Evolutionary conservation across 64 coral and sea anemone species (phyloP).

Genomic region (Montipora sp.): DNA sequence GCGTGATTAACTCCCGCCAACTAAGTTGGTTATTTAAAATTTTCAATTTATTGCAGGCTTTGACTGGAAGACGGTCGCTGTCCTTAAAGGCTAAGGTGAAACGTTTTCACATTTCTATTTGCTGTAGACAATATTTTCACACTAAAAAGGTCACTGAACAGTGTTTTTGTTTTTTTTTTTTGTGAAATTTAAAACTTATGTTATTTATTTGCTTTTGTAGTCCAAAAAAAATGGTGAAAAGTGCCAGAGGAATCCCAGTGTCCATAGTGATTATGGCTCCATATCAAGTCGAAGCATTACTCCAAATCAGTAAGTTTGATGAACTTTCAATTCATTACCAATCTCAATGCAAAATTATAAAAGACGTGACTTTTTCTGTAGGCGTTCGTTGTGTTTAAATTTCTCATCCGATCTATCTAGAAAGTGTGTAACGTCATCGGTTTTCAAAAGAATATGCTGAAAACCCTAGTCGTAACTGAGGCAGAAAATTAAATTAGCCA

Average conservation of each 20-base stretch:
- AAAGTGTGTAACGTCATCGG: background rate
- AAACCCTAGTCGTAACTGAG: no score
- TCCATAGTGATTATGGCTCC: slow-evolving; percentile 94
- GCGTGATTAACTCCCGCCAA: no score
- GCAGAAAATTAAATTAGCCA: no score
- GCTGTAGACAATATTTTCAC: no score
- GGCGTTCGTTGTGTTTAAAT: no score
- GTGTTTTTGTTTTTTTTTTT: background rate
- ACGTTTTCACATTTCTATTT: background rate
- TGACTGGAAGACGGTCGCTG: slow-evolving; percentile 5
- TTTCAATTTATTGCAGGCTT: slow-evolving; percentile 3
- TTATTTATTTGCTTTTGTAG: slow-evolving; percentile 24
- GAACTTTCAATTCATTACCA: no score
- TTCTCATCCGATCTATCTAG: background rate
- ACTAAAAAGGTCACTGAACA: background rate
- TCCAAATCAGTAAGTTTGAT: slow-evolving; percentile 89
- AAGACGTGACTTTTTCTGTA: no score
- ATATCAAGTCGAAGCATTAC: slow-evolving; percentile 94
- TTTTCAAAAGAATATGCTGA: no score
- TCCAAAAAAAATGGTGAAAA: slow-evolving; percentile 58
- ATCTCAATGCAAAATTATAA: no score
- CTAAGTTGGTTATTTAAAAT: no score
- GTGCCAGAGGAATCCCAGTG: slow-evolving; percentile 73
- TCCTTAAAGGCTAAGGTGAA: slow-evolving; percentile 22
- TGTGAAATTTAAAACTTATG: background rate